Evolutionary conservation across 2,888 invertebrate genomes (phyloP).

Genomic region (Nycteola revayana): DNA sequence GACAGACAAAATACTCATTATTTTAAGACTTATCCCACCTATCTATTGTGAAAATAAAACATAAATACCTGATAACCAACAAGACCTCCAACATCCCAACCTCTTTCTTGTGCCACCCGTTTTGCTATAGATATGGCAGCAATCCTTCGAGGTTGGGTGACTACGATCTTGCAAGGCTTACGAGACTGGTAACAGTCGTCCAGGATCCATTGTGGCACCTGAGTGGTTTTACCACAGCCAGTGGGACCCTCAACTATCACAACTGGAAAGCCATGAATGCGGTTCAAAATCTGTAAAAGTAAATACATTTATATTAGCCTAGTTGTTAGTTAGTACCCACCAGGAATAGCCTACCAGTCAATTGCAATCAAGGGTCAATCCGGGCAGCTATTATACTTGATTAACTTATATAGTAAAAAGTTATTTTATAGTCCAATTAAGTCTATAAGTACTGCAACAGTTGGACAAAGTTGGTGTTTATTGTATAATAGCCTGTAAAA

Average conservation of each 20-base stretch:
- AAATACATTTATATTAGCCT: not conserved
- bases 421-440: no score
- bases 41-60: no score
- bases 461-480: no score
- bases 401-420: no score
- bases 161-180: slow-evolving; percentile 90
- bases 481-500: no score
- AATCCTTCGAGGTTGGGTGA: slow-evolving; percentile 96
- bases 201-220: slow-evolving; percentile 96
- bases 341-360: no score
- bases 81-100: slow-evolving; percentile 90
- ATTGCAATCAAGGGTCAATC: no score
- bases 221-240: slow-evolving; percentile 95
- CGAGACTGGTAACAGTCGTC: slow-evolving; percentile 86
- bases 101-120: slow-evolving; percentile 91
- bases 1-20: no score
- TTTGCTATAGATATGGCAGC: slow-evolving; percentile 95
- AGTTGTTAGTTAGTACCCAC: no score
- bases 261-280: slow-evolving; percentile 86
- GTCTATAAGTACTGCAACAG: no score
- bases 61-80: slow-evolving; percentile 95
- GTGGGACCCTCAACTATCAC: slow-evolving; percentile 95
- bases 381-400: no score
- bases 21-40: no score
- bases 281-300: slow-evolving; percentile 83